Percentiles rank a stretch among this genome's conserved stretches.
These are phyloP conservation scores for Danionella cerebrum DNA, from an alignment of 2,113 vertebrate species.

Conservation along the genomic window DNA sequence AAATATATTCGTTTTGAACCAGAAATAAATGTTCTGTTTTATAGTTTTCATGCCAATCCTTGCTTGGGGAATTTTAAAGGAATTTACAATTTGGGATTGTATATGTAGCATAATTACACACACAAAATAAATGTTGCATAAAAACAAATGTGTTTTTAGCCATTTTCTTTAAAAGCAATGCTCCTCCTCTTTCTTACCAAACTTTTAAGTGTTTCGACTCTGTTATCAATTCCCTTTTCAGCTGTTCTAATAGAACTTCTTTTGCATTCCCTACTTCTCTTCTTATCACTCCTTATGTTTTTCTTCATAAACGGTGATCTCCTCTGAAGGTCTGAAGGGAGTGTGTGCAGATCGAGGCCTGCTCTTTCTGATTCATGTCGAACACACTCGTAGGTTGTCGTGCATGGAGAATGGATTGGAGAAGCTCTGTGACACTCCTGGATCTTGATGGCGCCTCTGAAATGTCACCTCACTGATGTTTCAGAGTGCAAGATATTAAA, in stretches of 20 bases:
- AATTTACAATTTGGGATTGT: no score
- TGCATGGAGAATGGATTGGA: slow-evolving; percentile 76
- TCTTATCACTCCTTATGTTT: slow-evolving; percentile 46
- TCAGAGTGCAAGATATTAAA: slow-evolving; percentile 55
- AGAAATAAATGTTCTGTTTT: no score
- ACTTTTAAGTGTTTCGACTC: background rate
- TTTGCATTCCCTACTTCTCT: slow-evolving; percentile 35
- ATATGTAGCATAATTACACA: no score
- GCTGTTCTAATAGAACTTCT: no score
- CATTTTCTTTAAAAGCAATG: no score
- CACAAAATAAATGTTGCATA: no score
- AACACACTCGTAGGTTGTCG: slow-evolving; percentile 62
- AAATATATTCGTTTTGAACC: no score
- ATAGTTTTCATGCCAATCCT: no score
- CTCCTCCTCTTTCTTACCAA: no score
- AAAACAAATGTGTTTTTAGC: no score
- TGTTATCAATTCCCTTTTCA: no score
- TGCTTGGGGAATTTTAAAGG: no score
- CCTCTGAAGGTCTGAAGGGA: slow-evolving; percentile 53
- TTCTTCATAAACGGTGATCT: slow-evolving; percentile 45
- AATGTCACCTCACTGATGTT: slow-evolving; percentile 80
- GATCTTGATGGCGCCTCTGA: slow-evolving; percentile 65
- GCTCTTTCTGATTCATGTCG: slow-evolving; percentile 63
- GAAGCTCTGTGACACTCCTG: slow-evolving; percentile 64
- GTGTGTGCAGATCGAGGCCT: slow-evolving; percentile 50